Evolutionary conservation across 2,888 invertebrate species (phyloP).

Genomic region (Mythimna vitellina): DNA sequence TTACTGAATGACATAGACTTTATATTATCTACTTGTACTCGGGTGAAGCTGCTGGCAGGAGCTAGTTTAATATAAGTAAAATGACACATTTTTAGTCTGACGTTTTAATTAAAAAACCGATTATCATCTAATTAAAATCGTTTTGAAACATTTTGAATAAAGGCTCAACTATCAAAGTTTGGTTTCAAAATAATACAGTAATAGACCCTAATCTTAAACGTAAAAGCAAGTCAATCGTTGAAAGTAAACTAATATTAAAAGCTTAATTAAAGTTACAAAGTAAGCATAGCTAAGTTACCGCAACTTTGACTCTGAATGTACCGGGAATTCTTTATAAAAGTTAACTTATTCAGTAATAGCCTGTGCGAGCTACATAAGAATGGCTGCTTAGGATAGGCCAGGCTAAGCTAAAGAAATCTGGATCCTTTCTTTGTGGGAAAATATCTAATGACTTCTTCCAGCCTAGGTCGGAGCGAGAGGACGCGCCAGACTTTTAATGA

Average conservation of each 20-base stretch:
- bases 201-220: slow-evolving; percentile 27
- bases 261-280: slow-evolving; percentile 64
- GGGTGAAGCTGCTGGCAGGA: too few species aligned
- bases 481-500: too few species aligned
- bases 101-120: neutral
- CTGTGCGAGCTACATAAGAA: slow-evolving; percentile 16
- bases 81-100: neutral
- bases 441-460: too few species aligned
- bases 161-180: slow-evolving; percentile 23
- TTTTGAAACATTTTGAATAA: neutral
- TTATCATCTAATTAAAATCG: neutral
- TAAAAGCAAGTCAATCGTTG: slow-evolving; percentile 22
- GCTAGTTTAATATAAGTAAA: too few species aligned
- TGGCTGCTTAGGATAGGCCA: neutral
- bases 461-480: too few species aligned
- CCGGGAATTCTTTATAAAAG: slow-evolving; percentile 38
- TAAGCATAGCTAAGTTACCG: slow-evolving; percentile 54
- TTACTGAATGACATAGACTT: too few species aligned
- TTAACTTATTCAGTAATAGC: slow-evolving; percentile 24
- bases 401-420: neutral
- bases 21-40: too few species aligned
- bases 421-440: neutral
- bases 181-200: slow-evolving; percentile 12
- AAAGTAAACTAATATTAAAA: slow-evolving; percentile 57
- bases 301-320: slow-evolving; percentile 44